phyloP scores from a whole-genome alignment of 1,140 invertebrate species.

The Planococcus citri region DNA sequence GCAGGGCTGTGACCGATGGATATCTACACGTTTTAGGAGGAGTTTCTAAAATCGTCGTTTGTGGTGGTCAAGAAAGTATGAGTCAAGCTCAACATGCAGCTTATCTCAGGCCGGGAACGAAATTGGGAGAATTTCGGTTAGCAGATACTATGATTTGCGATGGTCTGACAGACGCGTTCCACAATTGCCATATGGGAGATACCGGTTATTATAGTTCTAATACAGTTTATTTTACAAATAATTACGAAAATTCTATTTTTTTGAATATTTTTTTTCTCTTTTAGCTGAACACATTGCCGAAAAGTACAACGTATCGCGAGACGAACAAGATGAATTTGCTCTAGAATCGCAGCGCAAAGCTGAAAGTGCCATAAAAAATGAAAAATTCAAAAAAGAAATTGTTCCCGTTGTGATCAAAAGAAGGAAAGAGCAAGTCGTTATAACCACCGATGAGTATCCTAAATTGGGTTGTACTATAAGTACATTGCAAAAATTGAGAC shows the following conservation, averaged over 20 bases:
- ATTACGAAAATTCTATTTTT: neutral
- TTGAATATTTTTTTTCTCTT: slow-evolving; percentile 21
- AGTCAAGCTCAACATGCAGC: slow-evolving; percentile 60
- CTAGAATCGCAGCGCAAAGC: slow-evolving; percentile 56
- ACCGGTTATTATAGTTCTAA: slow-evolving; percentile 48
- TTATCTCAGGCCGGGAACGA: slow-evolving; percentile 49
- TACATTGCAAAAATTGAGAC: slow-evolving; percentile 44
- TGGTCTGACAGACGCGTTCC: slow-evolving; percentile 69
- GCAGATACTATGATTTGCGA: slow-evolving; percentile 60
- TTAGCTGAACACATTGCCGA: slow-evolving; percentile 67
- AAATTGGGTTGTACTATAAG: slow-evolving; percentile 45
- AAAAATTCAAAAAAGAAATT: slow-evolving; percentile 60
- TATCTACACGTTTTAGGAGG: slow-evolving; percentile 56
- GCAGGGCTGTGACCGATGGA: slow-evolving; percentile 46
- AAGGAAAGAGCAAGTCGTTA: slow-evolving; percentile 38
- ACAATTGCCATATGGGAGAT: slow-evolving; percentile 68
- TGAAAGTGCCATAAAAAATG: slow-evolving; percentile 46
- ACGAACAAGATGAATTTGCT: slow-evolving; percentile 65
- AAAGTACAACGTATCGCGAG: slow-evolving; percentile 50
- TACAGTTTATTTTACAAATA: neutral
- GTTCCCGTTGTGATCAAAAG: slow-evolving; percentile 43
- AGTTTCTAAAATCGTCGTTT: slow-evolving; percentile 57
- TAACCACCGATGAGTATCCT: slow-evolving; percentile 53
- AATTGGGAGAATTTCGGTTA: slow-evolving; percentile 53
- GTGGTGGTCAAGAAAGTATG: slow-evolving; percentile 81